These are phyloP conservation scores for Heliconius eleuchia DNA, from an alignment of 1,140 invertebrate species.

Conservation along the genomic window DNA sequence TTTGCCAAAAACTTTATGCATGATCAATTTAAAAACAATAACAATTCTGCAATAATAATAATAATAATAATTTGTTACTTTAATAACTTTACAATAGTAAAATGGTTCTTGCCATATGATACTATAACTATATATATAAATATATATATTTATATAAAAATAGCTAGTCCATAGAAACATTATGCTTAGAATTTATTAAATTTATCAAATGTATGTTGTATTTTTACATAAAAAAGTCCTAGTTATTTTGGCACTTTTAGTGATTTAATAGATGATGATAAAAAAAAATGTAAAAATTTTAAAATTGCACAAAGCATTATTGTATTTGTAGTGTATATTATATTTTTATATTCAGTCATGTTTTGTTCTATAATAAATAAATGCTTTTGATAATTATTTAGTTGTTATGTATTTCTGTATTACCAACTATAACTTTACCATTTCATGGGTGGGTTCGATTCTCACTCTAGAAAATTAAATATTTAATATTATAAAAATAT, in stretches of 20 bases:
- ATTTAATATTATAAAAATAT: no score
- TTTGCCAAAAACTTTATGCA: no score
- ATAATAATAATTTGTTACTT: background rate
- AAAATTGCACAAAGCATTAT: conserved; percentile 36
- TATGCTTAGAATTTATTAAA: background rate
- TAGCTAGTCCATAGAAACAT: background rate
- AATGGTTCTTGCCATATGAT: background rate
- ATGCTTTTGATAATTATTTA: conserved; percentile 48
- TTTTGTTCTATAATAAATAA: conserved; percentile 45
- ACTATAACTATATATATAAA: background rate
- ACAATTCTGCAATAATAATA: background rate
- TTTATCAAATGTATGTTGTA: background rate
- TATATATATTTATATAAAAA: background rate
- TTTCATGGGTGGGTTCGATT: no score
- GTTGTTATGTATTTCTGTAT: no score
- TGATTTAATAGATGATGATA: background rate
- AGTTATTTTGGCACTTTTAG: background rate
- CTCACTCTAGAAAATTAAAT: no score
- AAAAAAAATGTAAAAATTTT: background rate
- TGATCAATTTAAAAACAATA: no score
- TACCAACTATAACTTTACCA: no score
- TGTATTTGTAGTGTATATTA: conserved; percentile 30
- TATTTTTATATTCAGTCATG: conserved; percentile 55
- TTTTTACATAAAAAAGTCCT: background rate
- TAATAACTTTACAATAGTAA: background rate